A percentile compares a stretch with the other conserved stretches of the same genome.
phyloP scores from a whole-genome alignment of 2,797 vertebrate genomes.

The Oryzias sinensis region DNA sequence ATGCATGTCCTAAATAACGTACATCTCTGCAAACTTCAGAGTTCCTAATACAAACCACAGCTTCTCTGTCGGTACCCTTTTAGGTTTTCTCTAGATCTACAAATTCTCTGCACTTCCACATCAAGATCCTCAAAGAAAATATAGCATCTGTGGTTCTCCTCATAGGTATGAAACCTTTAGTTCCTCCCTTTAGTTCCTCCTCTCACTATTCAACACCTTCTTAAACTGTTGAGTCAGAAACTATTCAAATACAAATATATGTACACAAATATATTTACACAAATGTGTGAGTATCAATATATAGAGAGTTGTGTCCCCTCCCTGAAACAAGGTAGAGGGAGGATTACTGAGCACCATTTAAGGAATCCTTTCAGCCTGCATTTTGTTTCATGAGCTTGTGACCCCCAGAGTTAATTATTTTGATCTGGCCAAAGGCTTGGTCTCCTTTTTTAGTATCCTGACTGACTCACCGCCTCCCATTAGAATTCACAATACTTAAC shows the following conservation, averaged over 20 bases:
- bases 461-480: conserved; percentile 73
- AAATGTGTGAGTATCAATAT: conserved; percentile 6
- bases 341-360: conserved; percentile 81
- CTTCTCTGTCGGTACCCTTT: too few species aligned
- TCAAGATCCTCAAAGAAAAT: too few species aligned
- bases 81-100: too few species aligned
- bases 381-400: conserved; percentile 84
- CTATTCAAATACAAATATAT: conserved; percentile 32
- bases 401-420: conserved; percentile 86
- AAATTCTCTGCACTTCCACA: too few species aligned
- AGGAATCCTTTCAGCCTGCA: conserved; percentile 70
- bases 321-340: conserved; percentile 77
- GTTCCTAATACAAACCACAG: too few species aligned
- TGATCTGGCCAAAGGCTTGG: conserved; percentile 82
- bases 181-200: too few species aligned
- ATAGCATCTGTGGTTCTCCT: too few species aligned
- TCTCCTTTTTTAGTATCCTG: conserved; percentile 80
- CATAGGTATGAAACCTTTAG: too few species aligned
- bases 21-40: too few species aligned
- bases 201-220: too few species aligned
- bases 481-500: conserved; percentile 79
- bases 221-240: too few species aligned
- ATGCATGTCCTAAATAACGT: too few species aligned
- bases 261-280: conserved; percentile 45
- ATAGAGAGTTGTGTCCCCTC: conserved; percentile 51